phyloP scores from a whole-genome alignment of 2,797 vertebrate species.

The Galagoides demidoff region DNA sequence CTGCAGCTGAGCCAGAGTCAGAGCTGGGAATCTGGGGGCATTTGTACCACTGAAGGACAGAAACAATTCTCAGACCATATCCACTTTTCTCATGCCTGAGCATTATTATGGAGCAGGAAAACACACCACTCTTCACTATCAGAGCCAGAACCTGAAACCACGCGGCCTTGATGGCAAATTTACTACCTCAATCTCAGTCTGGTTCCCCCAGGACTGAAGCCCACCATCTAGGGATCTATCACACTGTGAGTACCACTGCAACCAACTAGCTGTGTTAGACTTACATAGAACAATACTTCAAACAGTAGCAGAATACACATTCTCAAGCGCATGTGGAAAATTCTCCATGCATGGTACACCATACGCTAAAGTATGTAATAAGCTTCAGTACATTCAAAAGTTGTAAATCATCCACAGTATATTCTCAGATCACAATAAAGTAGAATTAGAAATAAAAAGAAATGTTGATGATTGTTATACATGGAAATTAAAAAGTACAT shows the following conservation, averaged over 20 bases:
- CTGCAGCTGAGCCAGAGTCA: too few species aligned
- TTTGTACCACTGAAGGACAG: too few species aligned
- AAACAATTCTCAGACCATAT: too few species aligned
- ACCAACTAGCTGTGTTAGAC: not conserved
- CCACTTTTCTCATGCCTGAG: too few species aligned
- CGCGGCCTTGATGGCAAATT: too few species aligned
- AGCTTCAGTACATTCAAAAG: not conserved
- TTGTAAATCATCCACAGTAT: not conserved
- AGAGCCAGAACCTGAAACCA: too few species aligned
- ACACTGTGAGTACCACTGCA: not conserved
- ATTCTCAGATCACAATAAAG: not conserved
- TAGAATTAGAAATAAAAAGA: not conserved
- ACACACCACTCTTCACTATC: too few species aligned
- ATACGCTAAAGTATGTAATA: not conserved
- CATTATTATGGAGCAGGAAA: too few species aligned
- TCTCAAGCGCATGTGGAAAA: not conserved
- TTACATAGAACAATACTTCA: not conserved
- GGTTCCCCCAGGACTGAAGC: too few species aligned
- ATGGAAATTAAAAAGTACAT: not conserved
- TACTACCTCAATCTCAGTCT: too few species aligned
- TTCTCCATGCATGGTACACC: not conserved
- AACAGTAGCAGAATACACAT: not conserved
- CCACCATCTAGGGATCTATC: too few species aligned
- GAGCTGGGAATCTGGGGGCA: too few species aligned
- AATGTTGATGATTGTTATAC: not conserved